These are phyloP conservation scores for Todiramphus saurophagus DNA, from an alignment of 2,113 vertebrate species.

Conservation along the genomic window DNA sequence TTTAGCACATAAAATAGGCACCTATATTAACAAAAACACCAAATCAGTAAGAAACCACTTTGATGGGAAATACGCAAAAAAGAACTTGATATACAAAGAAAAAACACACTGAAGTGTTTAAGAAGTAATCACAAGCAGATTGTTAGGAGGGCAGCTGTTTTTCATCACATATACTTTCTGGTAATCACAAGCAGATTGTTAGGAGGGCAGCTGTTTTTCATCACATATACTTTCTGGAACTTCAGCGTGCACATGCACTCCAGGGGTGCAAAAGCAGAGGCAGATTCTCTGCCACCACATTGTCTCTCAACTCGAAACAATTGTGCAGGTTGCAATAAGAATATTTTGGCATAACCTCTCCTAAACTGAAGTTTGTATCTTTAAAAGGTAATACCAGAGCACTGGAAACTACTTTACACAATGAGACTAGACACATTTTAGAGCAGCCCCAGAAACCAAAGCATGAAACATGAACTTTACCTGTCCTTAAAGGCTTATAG, in stretches of 20 bases:
- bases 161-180: not conserved
- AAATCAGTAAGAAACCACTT: not conserved
- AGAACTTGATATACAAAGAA: not conserved
- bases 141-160: not conserved
- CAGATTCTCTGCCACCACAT: not conserved
- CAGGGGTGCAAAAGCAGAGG: not conserved
- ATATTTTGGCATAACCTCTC: not conserved
- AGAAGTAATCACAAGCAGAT: not conserved
- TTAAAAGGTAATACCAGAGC: not conserved
- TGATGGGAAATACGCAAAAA: not conserved
- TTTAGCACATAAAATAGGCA: not conserved
- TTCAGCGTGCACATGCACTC: rapidly evolving
- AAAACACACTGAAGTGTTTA: not conserved
- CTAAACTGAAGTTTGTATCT: not conserved
- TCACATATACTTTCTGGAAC: not conserved
- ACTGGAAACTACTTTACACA: not conserved
- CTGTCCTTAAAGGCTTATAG: slow-evolving; percentile 90
- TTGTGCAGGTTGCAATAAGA: not conserved
- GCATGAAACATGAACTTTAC: slow-evolving; percentile 48
- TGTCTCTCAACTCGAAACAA: not conserved
- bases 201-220: not conserved
- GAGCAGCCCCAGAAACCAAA: not conserved
- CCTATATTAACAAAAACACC: not conserved
- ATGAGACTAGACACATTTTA: not conserved
- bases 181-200: not conserved